Base-by-base conservation (phyloP, 2,113 vertebrate genomes). In the Aix galericulata region DNA sequence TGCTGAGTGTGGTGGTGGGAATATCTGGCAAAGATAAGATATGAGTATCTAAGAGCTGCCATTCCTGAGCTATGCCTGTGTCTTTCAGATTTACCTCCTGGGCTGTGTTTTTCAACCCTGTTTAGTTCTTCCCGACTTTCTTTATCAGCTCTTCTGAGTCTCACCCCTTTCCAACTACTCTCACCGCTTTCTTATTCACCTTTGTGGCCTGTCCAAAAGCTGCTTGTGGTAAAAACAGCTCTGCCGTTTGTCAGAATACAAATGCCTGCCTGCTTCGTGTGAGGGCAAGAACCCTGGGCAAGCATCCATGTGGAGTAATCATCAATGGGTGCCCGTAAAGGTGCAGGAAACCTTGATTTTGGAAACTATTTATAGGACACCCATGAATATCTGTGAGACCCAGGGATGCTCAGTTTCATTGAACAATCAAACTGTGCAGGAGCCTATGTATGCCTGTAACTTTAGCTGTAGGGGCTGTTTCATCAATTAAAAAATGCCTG, bases 141-240 rank as follows among this genome's bases (percentile, higher is more conserved):
- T 64, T 77, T 44, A 64, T 48, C 36, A 80, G 36, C 27, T 66
- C 40, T 50, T 73, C 62, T 9, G 4, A 85, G 66, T 42, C n/a
- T 76, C 36, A 36, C 17, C 63, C 2, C 42, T 88, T 74, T 73
- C 63, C 22, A n/a, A 8, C 20, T 32, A 53, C 23, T 5, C 31
- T 64, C 1, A 0, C 23, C 2, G 0, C 2, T 50, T 36, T 20
- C 38, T 77, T 11, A 1, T 23, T 72, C 38, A 13, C 10, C 26
- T 60, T 68, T 48, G n/a, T 23, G 56, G n/a, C 34, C 25, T 18
- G 25, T 44, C 53, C 16, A 44, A 69, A 73, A 82, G 34, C 53
- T 89, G 29, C 50, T 3, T 40, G 20, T 53, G 48, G 62, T 29
- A 82, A 68, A 20, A 6, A 25, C 48, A 59, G 36, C 52, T 76